Percentiles rank a stretch among this genome's conserved stretches.
These are phyloP conservation scores for Drosophila merina DNA, from an alignment of 2,888 invertebrate species.

Conservation along the genomic window DNA sequence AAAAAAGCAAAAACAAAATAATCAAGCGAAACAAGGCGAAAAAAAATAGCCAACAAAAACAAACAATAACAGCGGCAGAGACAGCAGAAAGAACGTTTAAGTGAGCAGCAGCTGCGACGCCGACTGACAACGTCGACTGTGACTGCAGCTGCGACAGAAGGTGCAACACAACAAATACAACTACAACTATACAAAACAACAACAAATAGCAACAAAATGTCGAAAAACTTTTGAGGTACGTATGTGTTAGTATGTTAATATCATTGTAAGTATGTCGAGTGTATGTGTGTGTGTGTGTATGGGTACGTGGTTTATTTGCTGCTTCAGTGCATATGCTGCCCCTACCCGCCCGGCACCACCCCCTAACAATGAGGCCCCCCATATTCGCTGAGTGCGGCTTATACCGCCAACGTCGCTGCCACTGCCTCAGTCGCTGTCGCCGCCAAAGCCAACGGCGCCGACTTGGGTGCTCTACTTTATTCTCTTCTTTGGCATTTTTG, in stretches of 20 bases:
- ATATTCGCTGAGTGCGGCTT: constrained; percentile 57
- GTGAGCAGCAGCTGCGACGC: constrained; percentile 48
- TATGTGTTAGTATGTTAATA: constrained; percentile 44
- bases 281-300: constrained; percentile 38
- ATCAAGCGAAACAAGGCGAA: constrained; percentile 67
- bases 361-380: constrained; percentile 9
- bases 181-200: constrained; percentile 11
- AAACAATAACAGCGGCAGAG: constrained; percentile 33
- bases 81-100: constrained; percentile 47
- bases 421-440: constrained; percentile 47
- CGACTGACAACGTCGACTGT: constrained; percentile 9
- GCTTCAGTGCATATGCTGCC: constrained; percentile 74
- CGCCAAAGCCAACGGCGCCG: constrained; percentile 41
- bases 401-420: constrained; percentile 51
- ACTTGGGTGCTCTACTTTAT: constrained; percentile 73
- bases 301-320: constrained; percentile 77
- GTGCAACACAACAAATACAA: constrained; percentile 23
- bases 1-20: constrained; percentile 54
- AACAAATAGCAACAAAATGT: constrained; percentile 54
- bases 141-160: constrained; percentile 33
- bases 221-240: constrained; percentile 77
- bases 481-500: constrained; percentile 69
- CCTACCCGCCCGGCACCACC: constrained; percentile 3
- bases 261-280: constrained; percentile 58
- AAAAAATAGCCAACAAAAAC: constrained; percentile 50